Percentiles rank a stretch among this genome's conserved stretches.
Conservation (phyloP, 2,888 invertebrate species). For the Erynnis tages region DNA sequence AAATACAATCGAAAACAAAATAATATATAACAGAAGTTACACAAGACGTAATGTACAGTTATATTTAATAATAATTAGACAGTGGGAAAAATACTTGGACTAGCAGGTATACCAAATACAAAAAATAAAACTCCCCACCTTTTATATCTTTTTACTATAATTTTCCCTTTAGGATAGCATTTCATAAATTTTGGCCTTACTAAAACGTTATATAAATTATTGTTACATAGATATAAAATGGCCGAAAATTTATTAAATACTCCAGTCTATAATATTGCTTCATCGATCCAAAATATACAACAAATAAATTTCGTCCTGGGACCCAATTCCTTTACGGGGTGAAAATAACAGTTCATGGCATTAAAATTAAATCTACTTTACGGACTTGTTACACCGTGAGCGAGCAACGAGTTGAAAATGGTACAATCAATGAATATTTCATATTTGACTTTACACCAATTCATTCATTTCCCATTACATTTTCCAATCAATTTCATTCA, state of each 20-base stretch:
- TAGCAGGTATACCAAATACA: constrained; percentile 73
- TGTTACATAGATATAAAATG: constrained; percentile 52
- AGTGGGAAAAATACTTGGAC: constrained; percentile 70
- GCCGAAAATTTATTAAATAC: constrained; percentile 71
- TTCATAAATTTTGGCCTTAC: constrained; percentile 66
- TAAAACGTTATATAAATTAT: constrained; percentile 56
- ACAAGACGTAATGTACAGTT: constrained; percentile 68
- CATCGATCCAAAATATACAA: constrained; percentile 72
- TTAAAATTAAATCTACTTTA: constrained; percentile 47
- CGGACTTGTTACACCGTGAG: constrained; percentile 8
- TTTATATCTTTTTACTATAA: constrained; percentile 44
- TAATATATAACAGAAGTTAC: constrained; percentile 72
- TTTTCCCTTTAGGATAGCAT: constrained; percentile 59
- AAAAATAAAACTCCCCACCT: constrained; percentile 67
- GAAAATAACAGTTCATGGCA: constrained; percentile 51
- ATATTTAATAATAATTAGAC: constrained; percentile 57
- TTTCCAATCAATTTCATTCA: too few relatives aligned
- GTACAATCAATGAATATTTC: too few relatives aligned
- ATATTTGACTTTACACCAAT: too few relatives aligned
- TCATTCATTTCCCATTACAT: too few relatives aligned
- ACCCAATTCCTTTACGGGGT: constrained; percentile 58
- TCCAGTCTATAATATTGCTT: constrained; percentile 78
- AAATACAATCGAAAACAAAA: constrained; percentile 78
- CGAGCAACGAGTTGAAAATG: background rate
- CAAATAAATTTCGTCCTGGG: constrained; percentile 52